A percentile compares a stretch with the other conserved stretches of the same genome.
Conservation (phyloP, 35 echinoderm and acorn worm genomes). For the Patiria miniata region DNA sequence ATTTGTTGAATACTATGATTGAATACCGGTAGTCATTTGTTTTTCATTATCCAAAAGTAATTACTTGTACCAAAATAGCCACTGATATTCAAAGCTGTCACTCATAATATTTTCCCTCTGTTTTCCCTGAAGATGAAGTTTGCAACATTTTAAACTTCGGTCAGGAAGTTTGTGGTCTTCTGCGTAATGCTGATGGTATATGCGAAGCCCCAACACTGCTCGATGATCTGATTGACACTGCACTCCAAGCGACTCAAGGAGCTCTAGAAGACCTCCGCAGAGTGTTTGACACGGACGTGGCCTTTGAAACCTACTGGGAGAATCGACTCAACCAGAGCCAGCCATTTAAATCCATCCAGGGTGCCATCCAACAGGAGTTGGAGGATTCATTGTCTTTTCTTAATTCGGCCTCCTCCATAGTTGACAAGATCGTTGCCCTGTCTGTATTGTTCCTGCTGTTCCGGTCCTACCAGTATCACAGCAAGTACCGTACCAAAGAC, state of each 20-base stretch:
- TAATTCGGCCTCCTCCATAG: conserved; percentile 51
- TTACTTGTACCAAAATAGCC: no score
- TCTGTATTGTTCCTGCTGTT: conserved; percentile 72
- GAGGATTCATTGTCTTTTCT: conserved; percentile 37
- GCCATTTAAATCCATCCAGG: conserved; percentile 48
- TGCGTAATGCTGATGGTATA: conserved; percentile 38
- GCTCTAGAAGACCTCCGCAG: conserved; percentile 32
- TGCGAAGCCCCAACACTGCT: conserved; percentile 52
- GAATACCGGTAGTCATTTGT: no score
- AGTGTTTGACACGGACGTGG: conserved; percentile 58
- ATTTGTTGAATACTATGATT: no score
- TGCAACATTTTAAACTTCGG: conserved; percentile 66
- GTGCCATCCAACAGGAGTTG: conserved; percentile 61
- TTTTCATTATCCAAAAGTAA: no score
- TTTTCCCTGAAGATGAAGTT: conserved; percentile 31
- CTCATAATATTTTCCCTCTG: no score
- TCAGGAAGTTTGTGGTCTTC: conserved; percentile 34
- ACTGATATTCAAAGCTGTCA: no score
- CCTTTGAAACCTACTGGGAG: conserved; percentile 58
- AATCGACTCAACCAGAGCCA: conserved; percentile 45
- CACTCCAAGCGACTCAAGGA: background rate
- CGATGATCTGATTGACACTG: conserved; percentile 40
- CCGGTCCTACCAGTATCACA: conserved; percentile 78
- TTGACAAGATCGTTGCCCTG: conserved; percentile 77
- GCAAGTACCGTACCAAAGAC: conserved; percentile 84